Evolutionary conservation across 2,888 invertebrate genomes (phyloP), one percentile per base, ranked within the genome.

Genomic region (Drosophila ochracea): DNA sequence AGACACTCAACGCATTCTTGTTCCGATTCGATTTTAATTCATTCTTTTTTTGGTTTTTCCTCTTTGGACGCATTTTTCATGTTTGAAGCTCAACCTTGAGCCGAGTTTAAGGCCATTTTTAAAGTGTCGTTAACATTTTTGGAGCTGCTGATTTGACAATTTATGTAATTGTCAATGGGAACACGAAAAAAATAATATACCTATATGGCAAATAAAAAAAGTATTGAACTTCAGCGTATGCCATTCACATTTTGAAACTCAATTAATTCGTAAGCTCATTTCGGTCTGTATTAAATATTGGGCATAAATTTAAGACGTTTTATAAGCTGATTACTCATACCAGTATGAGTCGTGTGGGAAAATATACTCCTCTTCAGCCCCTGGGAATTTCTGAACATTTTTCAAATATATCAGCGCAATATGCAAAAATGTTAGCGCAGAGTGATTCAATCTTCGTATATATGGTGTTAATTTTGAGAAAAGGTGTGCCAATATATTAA

Each of bases 1-100:
- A 85, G 72, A 83, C 70, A 60, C 13, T 30, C n/a, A 41, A 62
- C 53, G 62, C 39, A 57, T 41, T 58, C 35, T 21, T 54, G 35
- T 62, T 59, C 50, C 61, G 65, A 61, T 65, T 50, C 35, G 39
- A 13, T 41, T 61, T 30, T 9, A 11, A 30, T 52, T 52, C n/a
- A n/a, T 28, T 52, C 19, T 52, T 19, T 19, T 28, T 52, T 30
- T 30, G 25, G 28, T 28, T 39, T 39, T 61, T 53, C 53, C 63
- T 7, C 30, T 63, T 67, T 37, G 53, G 13, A 25, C 57, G 57
- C 41, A 62, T 35, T 53, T 47, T 47, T 54, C 10, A 7, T 28
- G 39, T 35, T 53, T 61, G 10, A 31, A n/a, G 33, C 6, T 13
- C 19, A 60, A 47, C 69, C 69, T 69, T 69, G 69, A 11, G 13